phyloP scores from a whole-genome alignment of 2,888 invertebrate genomes.

The Stenichneumon culpator region DNA sequence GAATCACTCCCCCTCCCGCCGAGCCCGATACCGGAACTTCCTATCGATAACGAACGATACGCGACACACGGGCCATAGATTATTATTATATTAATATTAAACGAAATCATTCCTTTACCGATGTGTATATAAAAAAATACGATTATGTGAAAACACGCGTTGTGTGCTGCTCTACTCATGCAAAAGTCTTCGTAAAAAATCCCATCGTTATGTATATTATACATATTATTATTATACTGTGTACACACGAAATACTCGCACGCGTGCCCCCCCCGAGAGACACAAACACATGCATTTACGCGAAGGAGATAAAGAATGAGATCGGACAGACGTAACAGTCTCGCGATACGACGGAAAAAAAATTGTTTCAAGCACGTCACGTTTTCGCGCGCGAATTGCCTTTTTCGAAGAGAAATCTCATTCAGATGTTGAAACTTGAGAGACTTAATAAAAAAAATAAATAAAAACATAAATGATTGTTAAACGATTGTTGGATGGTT shows the following conservation, averaged over 20 bases:
- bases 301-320: constrained; percentile 4
- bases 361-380: constrained; percentile 58
- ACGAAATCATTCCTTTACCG: constrained; percentile 83
- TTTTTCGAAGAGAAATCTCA: constrained; percentile 80
- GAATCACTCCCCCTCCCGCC: constrained; percentile 46
- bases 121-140: constrained; percentile 81
- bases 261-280: constrained; percentile 59
- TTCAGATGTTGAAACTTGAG: constrained; percentile 83
- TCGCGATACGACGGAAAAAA: not conserved
- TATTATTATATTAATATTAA: constrained; percentile 71
- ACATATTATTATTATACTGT: constrained; percentile 71
- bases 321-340: constrained; percentile 20
- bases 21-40: constrained; percentile 38
- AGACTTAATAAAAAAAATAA: constrained; percentile 80
- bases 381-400: constrained; percentile 80
- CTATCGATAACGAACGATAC: constrained; percentile 58
- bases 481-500: constrained; percentile 77
- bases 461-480: constrained; percentile 77
- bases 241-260: constrained; percentile 53
- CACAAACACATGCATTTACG: constrained; percentile 28
- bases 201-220: constrained; percentile 80
- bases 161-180: constrained; percentile 80
- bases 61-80: constrained; percentile 63
- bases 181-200: constrained; percentile 79
- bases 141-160: constrained; percentile 80